Percentiles rank a stretch among this genome's conserved stretches.
Evolutionary conservation across 2,797 vertebrate genomes (phyloP).

Genomic region (Crenichthys baileyi): DNA sequence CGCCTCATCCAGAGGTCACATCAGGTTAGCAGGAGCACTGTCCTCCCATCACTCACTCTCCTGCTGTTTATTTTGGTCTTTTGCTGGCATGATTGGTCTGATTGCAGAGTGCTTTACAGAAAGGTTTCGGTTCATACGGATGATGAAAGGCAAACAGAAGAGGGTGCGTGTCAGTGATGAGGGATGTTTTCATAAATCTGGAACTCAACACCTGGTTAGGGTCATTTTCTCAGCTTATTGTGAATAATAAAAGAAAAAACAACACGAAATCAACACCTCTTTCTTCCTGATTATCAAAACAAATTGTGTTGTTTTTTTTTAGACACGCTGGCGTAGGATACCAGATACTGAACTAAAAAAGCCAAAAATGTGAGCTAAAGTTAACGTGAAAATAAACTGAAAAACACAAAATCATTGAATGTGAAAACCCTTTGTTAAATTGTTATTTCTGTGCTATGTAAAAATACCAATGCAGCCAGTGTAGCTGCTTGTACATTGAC

Average conservation of each 20-base stretch:
- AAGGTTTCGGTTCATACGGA: conserved; percentile 41
- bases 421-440: background rate
- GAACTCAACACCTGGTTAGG: conserved; percentile 11
- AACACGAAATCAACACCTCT: background rate
- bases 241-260: background rate
- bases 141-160: conserved; percentile 32
- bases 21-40: conserved; percentile 42
- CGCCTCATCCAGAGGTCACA: conserved; percentile 56
- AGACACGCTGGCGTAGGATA: background rate
- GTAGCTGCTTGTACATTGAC: background rate
- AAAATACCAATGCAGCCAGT: background rate
- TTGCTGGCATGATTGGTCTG: conserved; percentile 64
- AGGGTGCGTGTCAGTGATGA: conserved; percentile 1
- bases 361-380: background rate
- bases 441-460: background rate
- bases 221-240: background rate
- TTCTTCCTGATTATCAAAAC: background rate
- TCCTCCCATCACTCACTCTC: conserved; percentile 66
- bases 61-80: conserved; percentile 75
- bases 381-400: background rate
- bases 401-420: background rate
- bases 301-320: background rate
- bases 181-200: conserved; percentile 1
- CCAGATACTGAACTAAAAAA: background rate
- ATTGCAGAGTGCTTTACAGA: conserved; percentile 69